Base-by-base conservation (phyloP, 2,888 invertebrate species). In the Ectemnius continuus region DNA sequence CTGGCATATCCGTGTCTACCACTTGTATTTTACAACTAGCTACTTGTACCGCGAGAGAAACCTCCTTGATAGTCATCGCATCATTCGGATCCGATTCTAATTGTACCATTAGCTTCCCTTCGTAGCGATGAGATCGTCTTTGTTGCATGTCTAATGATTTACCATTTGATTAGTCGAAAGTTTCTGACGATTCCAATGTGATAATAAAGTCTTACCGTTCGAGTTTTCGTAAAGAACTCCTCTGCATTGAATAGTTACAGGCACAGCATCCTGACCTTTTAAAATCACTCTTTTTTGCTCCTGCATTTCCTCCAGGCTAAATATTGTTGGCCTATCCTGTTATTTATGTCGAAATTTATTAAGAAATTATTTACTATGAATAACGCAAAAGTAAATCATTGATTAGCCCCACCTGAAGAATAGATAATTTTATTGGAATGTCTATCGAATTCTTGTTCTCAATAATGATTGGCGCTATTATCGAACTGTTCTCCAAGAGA, bases 371-470 rank as follows among this genome's bases (percentile, higher is more conserved):
- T 16, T 20, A 5, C 28, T 45, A 46, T 6, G 23, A 59, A 58
- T 45, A 57, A 58, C 23, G 2, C 23, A 62, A 48, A 1, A 18
- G 23, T 46, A 45, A 36, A 36, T 8, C 8, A 61, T 16, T 4
- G 47, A 64, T 66, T 60, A 61, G 1, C 82, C 5, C 6, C 69
- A 89, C 90, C 66, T 89, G 85, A 57, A 72, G 18, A 65, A 90
- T 85, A 18, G 68, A 78, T 1, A 90, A 60, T 61, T 83, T 82
- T 8, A 90, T 67, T 16, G 83, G 85, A 26, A 90, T 59, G 57
- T 87, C 82, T 26, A 88, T 67, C 26, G 76, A 88, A 67, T 90
- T 90, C 77, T 86, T 87, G 75, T 90, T 90, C 69, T 87, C 84
- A 47, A 90, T 73, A 4, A 78, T 85, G 64, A 90, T 61, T 11